Conservation (phyloP, 1,140 invertebrate genomes). For the Conus ventricosus region DNA sequence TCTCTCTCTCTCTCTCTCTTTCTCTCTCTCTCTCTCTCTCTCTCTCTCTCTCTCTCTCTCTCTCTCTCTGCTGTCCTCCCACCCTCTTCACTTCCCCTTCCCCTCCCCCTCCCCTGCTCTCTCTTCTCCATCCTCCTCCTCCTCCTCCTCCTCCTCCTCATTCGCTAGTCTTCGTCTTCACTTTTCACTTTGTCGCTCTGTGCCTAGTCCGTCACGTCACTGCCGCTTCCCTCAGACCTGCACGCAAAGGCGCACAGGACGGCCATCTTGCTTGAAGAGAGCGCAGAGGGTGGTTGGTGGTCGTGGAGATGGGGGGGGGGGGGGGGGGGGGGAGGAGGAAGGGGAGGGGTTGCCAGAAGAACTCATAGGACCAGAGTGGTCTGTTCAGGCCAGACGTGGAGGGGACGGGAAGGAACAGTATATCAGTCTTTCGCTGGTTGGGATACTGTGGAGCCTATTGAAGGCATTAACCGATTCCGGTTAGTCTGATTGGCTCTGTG, state of each 20-base stretch:
- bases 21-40: not conserved
- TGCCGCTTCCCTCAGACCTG: not conserved
- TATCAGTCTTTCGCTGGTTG: no score
- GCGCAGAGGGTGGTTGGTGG: no score
- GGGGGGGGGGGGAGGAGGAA: not conserved
- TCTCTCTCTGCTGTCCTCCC: not conserved
- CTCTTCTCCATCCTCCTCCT: not conserved
- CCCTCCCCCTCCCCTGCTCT: not conserved
- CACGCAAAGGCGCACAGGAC: not conserved
- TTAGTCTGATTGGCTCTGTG: no score
- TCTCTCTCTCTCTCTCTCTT: not conserved
- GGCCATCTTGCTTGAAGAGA: not conserved
- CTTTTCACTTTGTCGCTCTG: slow-evolving; percentile 12
- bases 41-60: not conserved
- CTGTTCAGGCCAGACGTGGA: no score
- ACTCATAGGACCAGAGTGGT: no score
- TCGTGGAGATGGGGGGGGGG: not conserved
- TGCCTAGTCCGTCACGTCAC: not conserved
- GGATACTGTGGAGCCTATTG: no score
- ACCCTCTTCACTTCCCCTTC: not conserved
- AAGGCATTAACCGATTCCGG: no score
- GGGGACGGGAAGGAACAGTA: no score
- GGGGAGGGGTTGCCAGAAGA: not conserved
- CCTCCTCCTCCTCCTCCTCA: not conserved
- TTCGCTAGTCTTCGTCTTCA: not conserved